Conservation (phyloP, 2,888 invertebrate genomes). For the Priocnemis perturbator region DNA sequence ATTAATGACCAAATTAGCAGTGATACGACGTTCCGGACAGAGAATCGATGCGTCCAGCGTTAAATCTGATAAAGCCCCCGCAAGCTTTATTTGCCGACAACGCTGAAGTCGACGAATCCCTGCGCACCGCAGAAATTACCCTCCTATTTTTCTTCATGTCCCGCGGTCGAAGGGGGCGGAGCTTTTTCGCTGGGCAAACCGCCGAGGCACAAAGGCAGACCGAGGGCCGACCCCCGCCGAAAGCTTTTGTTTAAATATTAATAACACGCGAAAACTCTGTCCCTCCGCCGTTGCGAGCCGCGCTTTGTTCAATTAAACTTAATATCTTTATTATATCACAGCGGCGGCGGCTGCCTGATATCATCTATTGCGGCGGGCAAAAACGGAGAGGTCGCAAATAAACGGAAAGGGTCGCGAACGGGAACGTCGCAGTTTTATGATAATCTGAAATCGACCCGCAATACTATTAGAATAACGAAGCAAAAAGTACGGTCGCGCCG, state of each 20-base stretch:
- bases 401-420: neutral
- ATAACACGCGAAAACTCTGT: conserved; percentile 60
- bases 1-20: no score
- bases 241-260: conserved; percentile 68
- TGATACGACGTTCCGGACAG: no score
- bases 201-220: conserved; percentile 49
- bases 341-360: conserved; percentile 35
- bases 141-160: conserved; percentile 33
- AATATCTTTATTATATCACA: conserved; percentile 60
- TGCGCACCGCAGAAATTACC: conserved; percentile 9
- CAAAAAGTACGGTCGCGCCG: no score
- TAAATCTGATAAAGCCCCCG: conserved; percentile 1
- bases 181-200: conserved; percentile 34
- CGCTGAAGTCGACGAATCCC: conserved; percentile 5
- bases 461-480: no score
- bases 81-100: neutral
- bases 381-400: neutral
- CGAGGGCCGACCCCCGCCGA: conserved; percentile 35
- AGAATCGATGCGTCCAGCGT: no score
- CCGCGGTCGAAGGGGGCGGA: conserved; percentile 7
- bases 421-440: neutral
- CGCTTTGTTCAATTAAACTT: conserved; percentile 67
- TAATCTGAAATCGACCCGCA: no score
- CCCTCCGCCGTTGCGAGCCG: conserved; percentile 35
- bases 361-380: conserved; percentile 47